Evolutionary conservation across 1,140 invertebrate genomes (phyloP).

Genomic region (Drosophila azteca): DNA sequence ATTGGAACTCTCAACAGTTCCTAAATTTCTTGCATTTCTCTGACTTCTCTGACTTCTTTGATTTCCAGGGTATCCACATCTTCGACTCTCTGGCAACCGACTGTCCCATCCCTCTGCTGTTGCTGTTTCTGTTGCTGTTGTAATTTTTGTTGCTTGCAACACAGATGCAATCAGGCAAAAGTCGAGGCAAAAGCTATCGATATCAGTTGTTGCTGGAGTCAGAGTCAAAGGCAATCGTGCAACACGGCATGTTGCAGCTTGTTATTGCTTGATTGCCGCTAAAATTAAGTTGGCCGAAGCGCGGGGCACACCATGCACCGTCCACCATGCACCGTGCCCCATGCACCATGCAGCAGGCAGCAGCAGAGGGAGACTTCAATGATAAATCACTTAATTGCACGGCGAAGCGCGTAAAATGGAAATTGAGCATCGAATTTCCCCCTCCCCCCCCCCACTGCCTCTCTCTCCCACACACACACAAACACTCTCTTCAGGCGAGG

Average conservation of each 20-base stretch:
- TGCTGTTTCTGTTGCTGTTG: slow-evolving; percentile 30
- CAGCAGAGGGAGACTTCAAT: slow-evolving; percentile 69
- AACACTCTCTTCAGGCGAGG: background rate
- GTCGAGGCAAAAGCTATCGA: slow-evolving; percentile 74
- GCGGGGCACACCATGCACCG: slow-evolving; percentile 40
- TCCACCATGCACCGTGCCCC: slow-evolving; percentile 19
- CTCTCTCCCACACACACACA: too few relatives aligned
- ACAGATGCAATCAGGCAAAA: slow-evolving; percentile 78
- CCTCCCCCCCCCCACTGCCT: too few relatives aligned
- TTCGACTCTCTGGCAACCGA: too few relatives aligned
- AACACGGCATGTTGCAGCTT: slow-evolving; percentile 81
- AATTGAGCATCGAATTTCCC: slow-evolving; percentile 62
- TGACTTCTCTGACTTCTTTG: too few relatives aligned
- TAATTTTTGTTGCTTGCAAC: slow-evolving; percentile 70
- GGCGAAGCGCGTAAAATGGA: slow-evolving; percentile 76
- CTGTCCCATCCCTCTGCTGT: too few relatives aligned
- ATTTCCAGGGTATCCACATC: too few relatives aligned
- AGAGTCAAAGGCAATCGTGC: slow-evolving; percentile 80
- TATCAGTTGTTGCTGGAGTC: slow-evolving; percentile 66
- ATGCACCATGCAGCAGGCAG: slow-evolving; percentile 20
- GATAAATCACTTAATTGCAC: slow-evolving; percentile 82
- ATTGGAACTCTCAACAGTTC: too few relatives aligned
- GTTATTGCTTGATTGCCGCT: slow-evolving; percentile 82
- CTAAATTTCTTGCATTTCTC: too few relatives aligned
- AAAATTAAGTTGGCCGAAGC: slow-evolving; percentile 79